Evolutionary conservation across 2,113 vertebrate species (phyloP).

Genomic region (Tamias sibiricus): DNA sequence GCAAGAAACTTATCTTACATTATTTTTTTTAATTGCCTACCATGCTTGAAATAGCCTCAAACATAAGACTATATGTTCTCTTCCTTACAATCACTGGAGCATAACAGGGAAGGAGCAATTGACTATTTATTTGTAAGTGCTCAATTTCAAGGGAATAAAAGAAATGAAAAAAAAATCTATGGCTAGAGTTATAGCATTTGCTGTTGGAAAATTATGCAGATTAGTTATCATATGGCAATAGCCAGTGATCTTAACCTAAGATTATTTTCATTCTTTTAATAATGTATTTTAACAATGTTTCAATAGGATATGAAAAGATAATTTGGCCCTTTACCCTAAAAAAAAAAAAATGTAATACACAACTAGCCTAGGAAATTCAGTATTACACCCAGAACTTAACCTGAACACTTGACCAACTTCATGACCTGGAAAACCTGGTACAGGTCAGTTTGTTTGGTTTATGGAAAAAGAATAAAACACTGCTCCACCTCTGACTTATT

Average conservation of each 20-base stretch:
- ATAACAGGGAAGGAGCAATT: not conserved
- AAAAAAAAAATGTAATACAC: not conserved
- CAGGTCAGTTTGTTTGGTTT: not conserved
- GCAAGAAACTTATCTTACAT: not conserved
- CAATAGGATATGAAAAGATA: not conserved
- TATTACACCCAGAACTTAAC: not conserved
- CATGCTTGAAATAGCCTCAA: not conserved
- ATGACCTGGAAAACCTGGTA: not conserved
- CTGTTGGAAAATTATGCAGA: not conserved
- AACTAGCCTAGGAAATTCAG: not conserved
- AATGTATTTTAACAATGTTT: not conserved
- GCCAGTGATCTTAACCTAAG: not conserved
- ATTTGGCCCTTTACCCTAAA: not conserved
- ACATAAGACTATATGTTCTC: not conserved
- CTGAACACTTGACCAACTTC: not conserved
- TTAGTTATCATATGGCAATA: not conserved
- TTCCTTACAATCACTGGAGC: not conserved
- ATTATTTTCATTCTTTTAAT: not conserved
- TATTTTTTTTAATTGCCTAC: not conserved
- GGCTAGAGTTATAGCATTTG: not conserved
- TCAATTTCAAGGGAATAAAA: not conserved
- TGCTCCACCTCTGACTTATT: not conserved
- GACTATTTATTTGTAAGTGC: not conserved
- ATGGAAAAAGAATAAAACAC: not conserved
- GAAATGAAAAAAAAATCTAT: not conserved